Percentiles rank a stretch among this genome's conserved stretches.
Evolutionary conservation across 1,140 invertebrate genomes (phyloP).

Genomic region (Acromyrmex echinatior): DNA sequence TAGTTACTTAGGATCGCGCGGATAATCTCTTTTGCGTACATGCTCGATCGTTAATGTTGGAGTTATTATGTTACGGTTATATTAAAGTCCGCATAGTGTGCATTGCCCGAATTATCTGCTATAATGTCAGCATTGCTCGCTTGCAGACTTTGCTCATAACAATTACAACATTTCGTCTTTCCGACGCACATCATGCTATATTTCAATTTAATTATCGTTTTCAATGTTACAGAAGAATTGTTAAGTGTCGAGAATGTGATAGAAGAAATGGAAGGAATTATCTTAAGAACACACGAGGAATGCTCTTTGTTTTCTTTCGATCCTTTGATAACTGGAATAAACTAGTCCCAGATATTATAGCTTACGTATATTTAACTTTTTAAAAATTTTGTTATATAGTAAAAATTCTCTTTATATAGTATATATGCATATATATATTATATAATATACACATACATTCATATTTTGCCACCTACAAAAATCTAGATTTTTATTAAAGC

Average conservation of each 20-base stretch:
- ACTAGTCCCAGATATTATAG: not conserved
- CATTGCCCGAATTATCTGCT: too few relatives aligned
- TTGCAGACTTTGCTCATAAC: too few relatives aligned
- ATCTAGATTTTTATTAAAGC: not conserved
- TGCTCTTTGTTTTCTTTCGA: too few relatives aligned
- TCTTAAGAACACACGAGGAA: not conserved
- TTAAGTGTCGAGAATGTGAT: not conserved
- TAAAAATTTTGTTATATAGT: not conserved
- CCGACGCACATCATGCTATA: slow-evolving; percentile 15
- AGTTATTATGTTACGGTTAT: not conserved
- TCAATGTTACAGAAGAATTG: not conserved
- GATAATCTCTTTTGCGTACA: slow-evolving; percentile 50
- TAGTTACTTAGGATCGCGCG: slow-evolving; percentile 45
- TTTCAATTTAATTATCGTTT: not conserved
- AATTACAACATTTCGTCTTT: slow-evolving; percentile 48
- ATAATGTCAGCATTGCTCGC: too few relatives aligned
- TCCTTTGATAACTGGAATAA: too few relatives aligned
- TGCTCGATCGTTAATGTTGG: slow-evolving; percentile 22
- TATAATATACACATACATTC: not conserved
- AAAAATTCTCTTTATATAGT: not conserved
- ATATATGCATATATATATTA: too few relatives aligned
- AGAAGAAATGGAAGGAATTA: not conserved
- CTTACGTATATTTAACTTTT: not conserved
- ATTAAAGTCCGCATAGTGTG: too few relatives aligned
- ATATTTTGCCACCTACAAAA: not conserved